phyloP scores from a whole-genome alignment of 2,888 invertebrate species.

The Megaustenia siamemsis region DNA sequence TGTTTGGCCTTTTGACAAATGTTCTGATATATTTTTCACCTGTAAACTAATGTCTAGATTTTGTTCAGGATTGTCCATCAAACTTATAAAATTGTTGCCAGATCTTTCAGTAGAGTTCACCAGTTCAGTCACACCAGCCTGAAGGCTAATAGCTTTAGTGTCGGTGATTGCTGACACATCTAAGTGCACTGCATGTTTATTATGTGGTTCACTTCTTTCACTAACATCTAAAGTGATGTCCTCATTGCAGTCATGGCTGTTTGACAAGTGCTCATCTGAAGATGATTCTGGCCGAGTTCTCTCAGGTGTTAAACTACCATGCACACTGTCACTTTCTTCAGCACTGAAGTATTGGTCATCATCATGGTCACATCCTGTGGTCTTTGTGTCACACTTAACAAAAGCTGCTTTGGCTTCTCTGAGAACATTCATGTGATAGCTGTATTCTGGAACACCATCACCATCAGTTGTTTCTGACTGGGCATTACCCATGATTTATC shows the following conservation, averaged over 20 bases:
- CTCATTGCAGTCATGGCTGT: neutral
- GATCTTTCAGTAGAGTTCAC: neutral
- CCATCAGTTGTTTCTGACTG: slow-evolving; percentile 37
- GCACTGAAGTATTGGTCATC: slow-evolving; percentile 46
- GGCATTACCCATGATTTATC: slow-evolving; percentile 38
- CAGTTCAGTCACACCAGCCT: neutral
- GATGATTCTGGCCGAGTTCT: slow-evolving; percentile 52
- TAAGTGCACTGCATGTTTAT: neutral
- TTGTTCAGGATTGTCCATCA: neutral
- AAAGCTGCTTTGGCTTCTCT: slow-evolving; percentile 28
- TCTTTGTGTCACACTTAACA: neutral
- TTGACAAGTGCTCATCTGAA: slow-evolving; percentile 44
- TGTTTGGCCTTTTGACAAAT: neutral
- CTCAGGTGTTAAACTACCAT: slow-evolving; percentile 42
- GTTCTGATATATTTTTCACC: neutral
- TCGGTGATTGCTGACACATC: neutral
- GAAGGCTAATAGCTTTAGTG: neutral
- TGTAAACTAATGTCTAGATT: neutral
- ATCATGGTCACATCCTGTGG: neutral
- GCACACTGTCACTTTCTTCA: slow-evolving; percentile 39
- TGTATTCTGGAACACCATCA: slow-evolving; percentile 39
- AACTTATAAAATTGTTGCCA: neutral
- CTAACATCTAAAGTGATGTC: neutral
- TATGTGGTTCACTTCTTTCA: neutral
- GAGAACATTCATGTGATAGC: slow-evolving; percentile 46